Evolutionary conservation across 2,888 invertebrate genomes (phyloP), one percentile per base, ranked within the genome.

Genomic region (Octonoba sinensis): DNA sequence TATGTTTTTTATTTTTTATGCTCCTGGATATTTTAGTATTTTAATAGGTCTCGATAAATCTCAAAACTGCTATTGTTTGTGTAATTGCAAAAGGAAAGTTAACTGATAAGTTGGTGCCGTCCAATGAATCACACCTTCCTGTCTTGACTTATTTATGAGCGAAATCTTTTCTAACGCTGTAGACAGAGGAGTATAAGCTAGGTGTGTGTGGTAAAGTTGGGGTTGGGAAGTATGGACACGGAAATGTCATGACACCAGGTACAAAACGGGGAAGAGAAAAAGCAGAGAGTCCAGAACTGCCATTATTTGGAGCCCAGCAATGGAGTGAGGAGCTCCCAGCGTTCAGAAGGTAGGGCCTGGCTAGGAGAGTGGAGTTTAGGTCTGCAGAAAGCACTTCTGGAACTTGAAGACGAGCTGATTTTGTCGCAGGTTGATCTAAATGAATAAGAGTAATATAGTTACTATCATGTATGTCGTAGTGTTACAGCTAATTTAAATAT

Each of bases 261-360:
- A 71, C 65, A 16, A 78, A 69, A n/a, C 77, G 36, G 12, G 79
- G 79, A 27, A 73, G 69, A 3, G 73, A 66, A 47, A 67, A 67
- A 46, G 79, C 67, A 2, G 76, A 76, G 15, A 22, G 70, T 51
- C 22, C 65, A 12, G 75, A 49, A 15, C 67, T 51, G 11, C 71
- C 70, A 12, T 72, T 16, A 20, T 46, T 47, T 0, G 65, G 57
- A 4, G 78, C 57, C 78, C 78, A 72, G 57, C 78, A 79, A 2
- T 72, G 72, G 13, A 79, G 67, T 8, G 27, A 54, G 11, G 75
- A 22, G 18, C 22, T 24, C 11, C 51, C 24, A 0, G 60, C 51
- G 51, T 54, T 72, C 13, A 72, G 54, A 0, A 66, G 49, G 15
- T 47, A 66, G 22, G 78, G 64, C 11, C 56, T 15, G 3, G 71